Evolutionary conservation across 2,113 vertebrate genomes (phyloP).

Genomic region (Solenodon paradoxus): DNA sequence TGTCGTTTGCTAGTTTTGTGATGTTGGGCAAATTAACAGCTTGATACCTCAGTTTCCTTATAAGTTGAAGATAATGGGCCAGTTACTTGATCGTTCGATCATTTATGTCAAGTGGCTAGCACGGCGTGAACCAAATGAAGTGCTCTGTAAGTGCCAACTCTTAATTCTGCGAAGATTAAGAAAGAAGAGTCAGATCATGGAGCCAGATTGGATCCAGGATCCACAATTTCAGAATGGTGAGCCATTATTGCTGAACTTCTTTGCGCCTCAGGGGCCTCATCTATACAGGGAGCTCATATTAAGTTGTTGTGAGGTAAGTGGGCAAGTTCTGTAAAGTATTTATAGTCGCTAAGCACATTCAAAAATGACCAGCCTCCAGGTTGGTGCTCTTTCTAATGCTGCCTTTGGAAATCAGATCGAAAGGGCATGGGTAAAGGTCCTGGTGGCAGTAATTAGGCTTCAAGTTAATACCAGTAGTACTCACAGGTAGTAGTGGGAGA

Average conservation of each 20-base stretch:
- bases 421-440: neutral
- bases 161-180: neutral
- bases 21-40: neutral
- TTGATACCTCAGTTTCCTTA: neutral
- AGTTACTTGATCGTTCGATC: neutral
- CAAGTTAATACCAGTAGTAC: neutral
- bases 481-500: neutral
- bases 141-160: neutral
- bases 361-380: neutral
- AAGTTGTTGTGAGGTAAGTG: neutral
- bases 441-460: neutral
- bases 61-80: neutral
- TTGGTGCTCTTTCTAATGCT: neutral
- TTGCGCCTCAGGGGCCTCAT: neutral
- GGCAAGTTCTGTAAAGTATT: neutral
- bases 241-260: neutral
- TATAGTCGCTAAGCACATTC: neutral
- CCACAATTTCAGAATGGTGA: neutral
- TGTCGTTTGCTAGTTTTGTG: neutral
- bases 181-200: neutral
- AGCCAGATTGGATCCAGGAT: neutral
- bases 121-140: neutral
- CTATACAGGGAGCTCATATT: neutral
- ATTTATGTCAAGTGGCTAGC: neutral
- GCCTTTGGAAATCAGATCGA: neutral